Evolutionary conservation across 2,888 invertebrate species (phyloP).

Genomic region (Mamestra brassicae): DNA sequence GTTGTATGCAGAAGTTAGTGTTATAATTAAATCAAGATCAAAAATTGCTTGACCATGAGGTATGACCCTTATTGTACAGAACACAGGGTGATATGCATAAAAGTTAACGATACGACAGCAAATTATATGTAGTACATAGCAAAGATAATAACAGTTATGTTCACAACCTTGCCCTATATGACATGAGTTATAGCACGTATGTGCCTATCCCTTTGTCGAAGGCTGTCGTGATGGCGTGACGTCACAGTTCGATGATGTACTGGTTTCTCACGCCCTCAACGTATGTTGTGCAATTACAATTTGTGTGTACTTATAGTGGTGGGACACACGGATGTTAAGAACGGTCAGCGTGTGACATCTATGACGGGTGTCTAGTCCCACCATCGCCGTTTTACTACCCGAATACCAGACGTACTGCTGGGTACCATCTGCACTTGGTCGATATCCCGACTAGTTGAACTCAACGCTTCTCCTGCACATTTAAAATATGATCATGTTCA

Average conservation of each 20-base stretch:
- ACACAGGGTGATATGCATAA: constrained; percentile 5
- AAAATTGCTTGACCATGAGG: too few species aligned
- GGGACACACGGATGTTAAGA: constrained; percentile 15
- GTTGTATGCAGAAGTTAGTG: too few species aligned
- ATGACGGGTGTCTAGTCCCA: too few species aligned
- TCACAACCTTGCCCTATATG: constrained; percentile 21
- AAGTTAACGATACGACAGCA: constrained; percentile 19
- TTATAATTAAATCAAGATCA: too few species aligned
- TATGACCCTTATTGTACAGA: too few species aligned
- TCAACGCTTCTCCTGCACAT: too few species aligned
- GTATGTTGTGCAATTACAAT: constrained; percentile 47
- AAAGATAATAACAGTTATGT: constrained; percentile 3
- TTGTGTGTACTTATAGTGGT: not conserved
- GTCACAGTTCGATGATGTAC: constrained; percentile 52
- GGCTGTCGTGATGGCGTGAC: constrained; percentile 34
- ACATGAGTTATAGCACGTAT: not conserved
- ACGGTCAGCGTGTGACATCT: not conserved
- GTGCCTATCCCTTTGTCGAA: constrained; percentile 7
- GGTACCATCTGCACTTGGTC: too few species aligned
- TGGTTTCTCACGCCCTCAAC: constrained; percentile 53
- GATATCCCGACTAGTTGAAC: too few species aligned
- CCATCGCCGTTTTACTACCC: too few species aligned
- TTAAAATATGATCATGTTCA: too few species aligned
- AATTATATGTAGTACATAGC: constrained; percentile 25
- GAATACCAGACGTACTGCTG: too few species aligned